Conservation (phyloP, 53 echinoderm and acorn worm species). For the Temnopleurus reevesii region DNA sequence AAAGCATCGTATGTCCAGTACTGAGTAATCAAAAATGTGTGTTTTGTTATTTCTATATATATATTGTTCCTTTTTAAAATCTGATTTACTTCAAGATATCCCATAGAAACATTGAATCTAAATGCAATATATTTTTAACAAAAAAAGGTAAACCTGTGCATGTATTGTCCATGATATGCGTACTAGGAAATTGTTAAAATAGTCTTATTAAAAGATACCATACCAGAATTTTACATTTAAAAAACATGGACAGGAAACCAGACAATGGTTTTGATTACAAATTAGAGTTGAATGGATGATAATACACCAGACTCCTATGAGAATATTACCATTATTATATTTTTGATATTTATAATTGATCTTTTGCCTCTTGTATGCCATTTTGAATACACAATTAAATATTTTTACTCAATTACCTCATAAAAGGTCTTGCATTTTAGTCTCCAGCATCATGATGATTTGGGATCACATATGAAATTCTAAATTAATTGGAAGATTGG, state of each 20-base stretch:
- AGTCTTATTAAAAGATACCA: too few relatives aligned
- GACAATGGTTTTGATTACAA: too few relatives aligned
- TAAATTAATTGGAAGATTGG: not conserved
- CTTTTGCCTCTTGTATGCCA: not conserved
- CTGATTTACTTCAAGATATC: not conserved
- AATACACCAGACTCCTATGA: too few relatives aligned
- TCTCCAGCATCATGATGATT: conserved; percentile 6
- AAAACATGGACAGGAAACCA: too few relatives aligned
- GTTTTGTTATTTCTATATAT: not conserved
- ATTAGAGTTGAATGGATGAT: too few relatives aligned
- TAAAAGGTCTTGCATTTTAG: conserved; percentile 8
- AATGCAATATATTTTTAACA: too few relatives aligned
- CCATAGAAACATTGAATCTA: not conserved
- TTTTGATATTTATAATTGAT: conserved; percentile 21
- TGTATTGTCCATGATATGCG: too few relatives aligned
- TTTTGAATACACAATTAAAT: conserved; percentile 1
- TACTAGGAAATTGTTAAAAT: too few relatives aligned
- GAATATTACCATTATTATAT: conserved; percentile 15
- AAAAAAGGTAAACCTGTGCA: too few relatives aligned
- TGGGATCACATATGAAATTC: not conserved
- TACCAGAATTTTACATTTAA: too few relatives aligned
- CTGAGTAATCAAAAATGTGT: not conserved
- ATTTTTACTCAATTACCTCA: not conserved
- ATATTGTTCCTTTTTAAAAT: not conserved
- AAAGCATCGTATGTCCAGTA: conserved; percentile 7